Evolutionary conservation across 2,113 vertebrate species (phyloP).

Genomic region (Periophthalmodon schlosseri): DNA sequence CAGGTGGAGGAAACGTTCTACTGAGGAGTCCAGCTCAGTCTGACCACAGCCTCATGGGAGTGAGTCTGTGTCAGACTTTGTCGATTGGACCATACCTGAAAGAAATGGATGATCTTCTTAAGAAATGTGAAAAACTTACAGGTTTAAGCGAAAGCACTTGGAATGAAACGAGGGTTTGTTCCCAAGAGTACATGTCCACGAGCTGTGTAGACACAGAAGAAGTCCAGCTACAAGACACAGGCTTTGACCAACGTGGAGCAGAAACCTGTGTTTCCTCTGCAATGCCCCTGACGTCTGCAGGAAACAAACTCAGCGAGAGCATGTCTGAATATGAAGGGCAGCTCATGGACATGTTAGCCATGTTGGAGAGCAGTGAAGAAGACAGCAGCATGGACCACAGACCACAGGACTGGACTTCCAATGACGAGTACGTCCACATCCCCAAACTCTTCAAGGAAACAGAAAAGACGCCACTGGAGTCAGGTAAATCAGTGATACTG

Average conservation of each 20-base stretch:
- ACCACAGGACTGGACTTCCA: slow-evolving; percentile 34
- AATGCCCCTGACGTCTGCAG: slow-evolving; percentile 60
- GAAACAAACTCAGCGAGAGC: slow-evolving; percentile 56
- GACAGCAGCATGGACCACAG: slow-evolving; percentile 62
- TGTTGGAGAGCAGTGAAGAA: slow-evolving; percentile 66
- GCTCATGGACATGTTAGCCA: slow-evolving; percentile 63
- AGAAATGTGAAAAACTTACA: slow-evolving; percentile 54
- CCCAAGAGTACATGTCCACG: slow-evolving; percentile 40
- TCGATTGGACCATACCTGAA: slow-evolving; percentile 54
- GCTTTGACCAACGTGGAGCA: slow-evolving; percentile 7
- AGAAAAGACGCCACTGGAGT: slow-evolving; percentile 19
- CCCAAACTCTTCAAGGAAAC: slow-evolving; percentile 6
- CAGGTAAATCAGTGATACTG: background rate
- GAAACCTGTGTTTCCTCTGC: background rate
- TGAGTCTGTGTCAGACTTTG: slow-evolving; percentile 17
- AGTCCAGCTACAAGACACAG: background rate
- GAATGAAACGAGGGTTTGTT: slow-evolving; percentile 22
- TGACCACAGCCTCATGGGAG: slow-evolving; percentile 10
- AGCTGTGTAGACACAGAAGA: slow-evolving; percentile 52
- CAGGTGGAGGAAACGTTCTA: slow-evolving; percentile 17
- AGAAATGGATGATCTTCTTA: slow-evolving; percentile 70
- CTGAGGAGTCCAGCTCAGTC: slow-evolving; percentile 18
- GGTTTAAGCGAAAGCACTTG: slow-evolving; percentile 33
- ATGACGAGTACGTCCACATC: slow-evolving; percentile 65
- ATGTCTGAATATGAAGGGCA: slow-evolving; percentile 67